These are phyloP conservation scores for Oxystoma pomonae DNA, from an alignment of 2,888 invertebrate genomes.

Conservation along the genomic window DNA sequence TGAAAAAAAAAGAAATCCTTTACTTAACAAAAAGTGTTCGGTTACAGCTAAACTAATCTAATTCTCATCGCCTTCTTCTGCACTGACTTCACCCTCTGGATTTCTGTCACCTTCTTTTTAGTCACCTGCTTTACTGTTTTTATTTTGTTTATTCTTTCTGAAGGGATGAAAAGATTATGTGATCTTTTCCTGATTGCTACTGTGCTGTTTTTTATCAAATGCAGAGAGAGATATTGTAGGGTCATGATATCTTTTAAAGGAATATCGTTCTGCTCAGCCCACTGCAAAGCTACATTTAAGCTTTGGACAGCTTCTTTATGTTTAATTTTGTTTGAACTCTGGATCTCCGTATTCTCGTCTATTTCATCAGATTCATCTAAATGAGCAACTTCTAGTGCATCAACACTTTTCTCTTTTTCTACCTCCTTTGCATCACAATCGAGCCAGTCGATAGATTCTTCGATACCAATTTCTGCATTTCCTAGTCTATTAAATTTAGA, in stretches of 20 bases:
- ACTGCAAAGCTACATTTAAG: constrained; percentile 6
- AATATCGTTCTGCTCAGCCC: constrained; percentile 13
- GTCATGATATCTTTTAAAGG: constrained; percentile 11
- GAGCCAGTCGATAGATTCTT: background rate
- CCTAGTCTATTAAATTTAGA: background rate
- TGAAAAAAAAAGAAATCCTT: too few species aligned
- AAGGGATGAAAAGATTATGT: constrained; percentile 7
- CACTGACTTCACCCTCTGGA: background rate
- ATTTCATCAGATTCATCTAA: constrained; percentile 1
- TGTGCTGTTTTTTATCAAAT: constrained; percentile 8
- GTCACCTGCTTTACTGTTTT: background rate
- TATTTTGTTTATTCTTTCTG: constrained; percentile 2
- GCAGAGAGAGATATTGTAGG: constrained; percentile 10
- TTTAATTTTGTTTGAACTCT: constrained; percentile 3
- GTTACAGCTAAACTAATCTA: background rate
- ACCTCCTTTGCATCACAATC: background rate
- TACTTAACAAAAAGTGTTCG: background rate
- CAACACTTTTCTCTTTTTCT: constrained; percentile 4
- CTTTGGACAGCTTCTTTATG: constrained; percentile 5
- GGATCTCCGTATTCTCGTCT: constrained; percentile 4
- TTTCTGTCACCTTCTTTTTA: background rate
- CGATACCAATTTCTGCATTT: background rate
- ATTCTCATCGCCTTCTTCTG: background rate
- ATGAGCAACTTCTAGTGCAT: background rate
- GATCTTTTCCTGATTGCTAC: constrained; percentile 1